Base-by-base conservation (phyloP, 1,140 invertebrate genomes). In the Teleogryllus occipitalis region DNA sequence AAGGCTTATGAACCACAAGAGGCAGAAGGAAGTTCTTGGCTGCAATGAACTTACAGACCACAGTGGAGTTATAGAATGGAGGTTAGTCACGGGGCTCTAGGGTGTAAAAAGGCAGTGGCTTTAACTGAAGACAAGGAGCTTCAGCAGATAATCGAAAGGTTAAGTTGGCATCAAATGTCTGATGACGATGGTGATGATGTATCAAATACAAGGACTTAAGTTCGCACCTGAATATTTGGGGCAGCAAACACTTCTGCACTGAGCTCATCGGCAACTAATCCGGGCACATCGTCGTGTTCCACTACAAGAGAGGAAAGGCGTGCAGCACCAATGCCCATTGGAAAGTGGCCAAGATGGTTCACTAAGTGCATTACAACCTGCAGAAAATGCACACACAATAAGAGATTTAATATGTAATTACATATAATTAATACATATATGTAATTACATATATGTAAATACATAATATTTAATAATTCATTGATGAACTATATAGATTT, bases 251-350 rank as follows among this genome's bases (percentile, higher is more conserved):
- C 91, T 54, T 94, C 91, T 8, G 91, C 88, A 65, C 91, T 93
- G 8, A 97, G 85, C 83, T 97, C 95, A 81, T 92, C 90, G 18
- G 90, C 88, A 49, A 88, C 86, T 10, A 93, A 87, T 79, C 92
- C 90, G 2, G 93, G 92, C n/a, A 95, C 91, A 86, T 99, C 97
- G 85, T 98, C 96, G 82, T 96, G 92, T 87, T 99, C 97, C 80
- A 94, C 94, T 5, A 98, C 95, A 82, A 94, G 88, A 2, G 95
- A 97, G 81, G 93, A 93, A 15, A 97, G 87, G 22, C 93, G 88
- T 0, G 94, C 90, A 0, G 96, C 94, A 10, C 96, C 96, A 79
- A 95, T 94, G 21, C 92, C 92, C 91, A 96, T 93, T 8, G 96
- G 96, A 87, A 97, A 97, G 83, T 97, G 95, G 27, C 93, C 93